These are phyloP conservation scores for Heliocidaris tuberculata DNA, from an alignment of 35 echinoderm and acorn worm genomes.

Conservation along the genomic window DNA sequence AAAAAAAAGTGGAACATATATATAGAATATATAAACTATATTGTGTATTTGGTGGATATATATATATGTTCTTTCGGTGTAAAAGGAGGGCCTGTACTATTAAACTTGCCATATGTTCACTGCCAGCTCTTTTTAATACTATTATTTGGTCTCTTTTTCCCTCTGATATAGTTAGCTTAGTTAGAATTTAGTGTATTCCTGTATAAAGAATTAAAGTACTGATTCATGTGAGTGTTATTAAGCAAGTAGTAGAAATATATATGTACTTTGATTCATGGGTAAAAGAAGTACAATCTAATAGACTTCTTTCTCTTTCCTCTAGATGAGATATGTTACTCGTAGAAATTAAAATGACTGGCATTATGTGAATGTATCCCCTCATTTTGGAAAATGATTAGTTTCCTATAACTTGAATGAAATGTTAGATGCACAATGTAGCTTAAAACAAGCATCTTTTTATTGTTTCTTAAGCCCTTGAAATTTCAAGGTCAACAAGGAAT, in stretches of 20 bases:
- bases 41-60: slow-evolving; percentile 53
- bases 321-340: not conserved
- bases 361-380: not conserved
- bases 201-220: not conserved
- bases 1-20: slow-evolving; percentile 35
- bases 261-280: not conserved
- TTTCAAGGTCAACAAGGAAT: not conserved
- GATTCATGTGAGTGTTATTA: not conserved
- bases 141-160: not conserved
- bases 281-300: not conserved
- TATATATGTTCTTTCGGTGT: slow-evolving; percentile 22
- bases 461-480: not conserved
- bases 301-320: not conserved
- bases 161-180: not conserved
- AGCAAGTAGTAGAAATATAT: not conserved
- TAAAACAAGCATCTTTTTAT: not conserved
- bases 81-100: slow-evolving; percentile 39
- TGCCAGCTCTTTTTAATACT: not conserved
- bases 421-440: not conserved
- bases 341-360: not conserved
- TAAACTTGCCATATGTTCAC: slow-evolving; percentile 49
- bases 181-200: not conserved
- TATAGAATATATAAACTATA: slow-evolving; percentile 28
- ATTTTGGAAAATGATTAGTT: not conserved
- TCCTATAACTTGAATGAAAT: not conserved